phyloP scores from a whole-genome alignment of 1,140 invertebrate genomes.

The Sycophila sp. region DNA sequence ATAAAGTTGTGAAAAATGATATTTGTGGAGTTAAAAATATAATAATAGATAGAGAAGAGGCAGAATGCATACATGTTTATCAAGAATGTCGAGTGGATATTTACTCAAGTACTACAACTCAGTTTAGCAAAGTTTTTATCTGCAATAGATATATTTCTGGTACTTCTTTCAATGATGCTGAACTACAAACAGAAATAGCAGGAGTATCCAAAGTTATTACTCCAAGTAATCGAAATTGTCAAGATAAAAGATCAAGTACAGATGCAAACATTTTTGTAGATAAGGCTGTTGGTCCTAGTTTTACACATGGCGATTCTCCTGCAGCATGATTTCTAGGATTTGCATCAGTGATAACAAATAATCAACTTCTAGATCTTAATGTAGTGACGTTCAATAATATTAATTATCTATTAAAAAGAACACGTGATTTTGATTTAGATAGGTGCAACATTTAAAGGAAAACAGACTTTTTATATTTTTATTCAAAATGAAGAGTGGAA shows the following conservation, averaged over 20 bases:
- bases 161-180: background rate
- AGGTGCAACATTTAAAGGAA: constrained; percentile 33
- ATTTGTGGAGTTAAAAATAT: background rate
- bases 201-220: background rate
- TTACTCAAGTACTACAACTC: background rate
- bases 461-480: constrained; percentile 40
- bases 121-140: background rate
- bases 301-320: background rate
- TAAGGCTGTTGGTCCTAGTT: background rate
- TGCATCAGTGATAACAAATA: constrained; percentile 24
- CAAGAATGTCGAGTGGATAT: constrained; percentile 1
- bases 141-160: background rate
- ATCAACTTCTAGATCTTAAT: constrained; percentile 27
- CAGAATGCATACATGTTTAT: no score
- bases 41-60: no score
- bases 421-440: background rate
- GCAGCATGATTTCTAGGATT: background rate
- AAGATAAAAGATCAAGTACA: background rate
- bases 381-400: constrained; percentile 12
- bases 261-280: background rate
- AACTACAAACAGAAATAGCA: constrained; percentile 8
- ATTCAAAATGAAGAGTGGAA: constrained; percentile 45
- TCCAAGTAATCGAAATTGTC: background rate
- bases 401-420: constrained; percentile 22
- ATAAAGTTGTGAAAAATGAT: background rate